Conservation (phyloP, 2,888 invertebrate genomes). For the Tachina grossa region DNA sequence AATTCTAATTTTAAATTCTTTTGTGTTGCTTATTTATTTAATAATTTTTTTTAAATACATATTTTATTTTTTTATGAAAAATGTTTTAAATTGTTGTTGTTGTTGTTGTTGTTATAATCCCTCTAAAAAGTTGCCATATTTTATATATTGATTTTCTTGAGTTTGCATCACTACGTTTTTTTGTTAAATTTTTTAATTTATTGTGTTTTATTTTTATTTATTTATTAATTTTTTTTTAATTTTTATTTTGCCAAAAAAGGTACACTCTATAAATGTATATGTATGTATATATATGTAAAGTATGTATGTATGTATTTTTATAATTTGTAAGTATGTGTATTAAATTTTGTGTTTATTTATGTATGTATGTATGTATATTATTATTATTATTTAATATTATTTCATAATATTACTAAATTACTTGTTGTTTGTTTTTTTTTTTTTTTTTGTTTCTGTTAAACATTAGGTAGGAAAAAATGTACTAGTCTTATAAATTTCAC, state of each 20-base stretch:
- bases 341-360: constrained; percentile 29
- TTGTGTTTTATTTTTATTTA: too few relatives aligned
- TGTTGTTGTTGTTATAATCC: constrained; percentile 12
- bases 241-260: constrained; percentile 54
- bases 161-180: constrained; percentile 38
- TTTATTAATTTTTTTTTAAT: constrained; percentile 5
- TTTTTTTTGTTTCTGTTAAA: constrained; percentile 62
- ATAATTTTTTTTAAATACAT: constrained; percentile 9
- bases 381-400: constrained; percentile 31
- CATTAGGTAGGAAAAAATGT: constrained; percentile 79
- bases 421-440: constrained; percentile 3
- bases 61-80: constrained; percentile 2
- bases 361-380: neutral
- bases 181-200: neutral
- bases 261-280: constrained; percentile 41
- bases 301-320: neutral
- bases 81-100: constrained; percentile 18
- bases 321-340: constrained; percentile 22
- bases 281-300: neutral
- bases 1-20: constrained; percentile 30
- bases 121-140: constrained; percentile 28
- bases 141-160: constrained; percentile 31
- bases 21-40: constrained; percentile 10
- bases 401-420: constrained; percentile 55
- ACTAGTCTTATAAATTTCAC: constrained; percentile 82